Conservation (phyloP, 2,797 vertebrate genomes). For the Kryptopterus vitreolus region DNA sequence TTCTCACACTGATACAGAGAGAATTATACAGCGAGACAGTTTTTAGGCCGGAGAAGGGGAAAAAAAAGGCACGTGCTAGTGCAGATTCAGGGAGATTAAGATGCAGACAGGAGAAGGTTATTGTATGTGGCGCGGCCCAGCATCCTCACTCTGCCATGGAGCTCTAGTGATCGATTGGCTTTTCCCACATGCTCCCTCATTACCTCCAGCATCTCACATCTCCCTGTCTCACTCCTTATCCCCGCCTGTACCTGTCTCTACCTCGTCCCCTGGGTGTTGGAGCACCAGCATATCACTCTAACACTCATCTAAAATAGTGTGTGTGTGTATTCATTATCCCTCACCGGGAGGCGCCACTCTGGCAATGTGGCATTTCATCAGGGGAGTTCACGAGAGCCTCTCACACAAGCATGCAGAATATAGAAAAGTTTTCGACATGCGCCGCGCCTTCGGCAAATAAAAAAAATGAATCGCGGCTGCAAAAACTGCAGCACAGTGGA, state of each 20-base stretch:
- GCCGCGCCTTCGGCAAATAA: slow-evolving; percentile 7
- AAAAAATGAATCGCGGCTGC: background rate
- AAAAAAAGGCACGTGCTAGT: slow-evolving; percentile 37
- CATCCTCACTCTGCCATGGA: slow-evolving; percentile 45
- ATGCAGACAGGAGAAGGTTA: slow-evolving; percentile 52
- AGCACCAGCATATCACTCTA: slow-evolving; percentile 25
- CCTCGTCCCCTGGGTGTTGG: slow-evolving; percentile 25
- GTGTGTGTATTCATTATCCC: slow-evolving; percentile 53
- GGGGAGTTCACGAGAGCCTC: slow-evolving; percentile 25
- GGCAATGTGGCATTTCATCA: slow-evolving; percentile 32
- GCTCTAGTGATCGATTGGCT: slow-evolving; percentile 48
- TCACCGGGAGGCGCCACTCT: slow-evolving; percentile 44
- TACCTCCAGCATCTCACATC: slow-evolving; percentile 40
- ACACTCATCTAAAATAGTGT: slow-evolving; percentile 49
- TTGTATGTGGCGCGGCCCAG: slow-evolving; percentile 41
- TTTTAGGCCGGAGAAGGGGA: slow-evolving; percentile 26
- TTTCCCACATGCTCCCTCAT: slow-evolving; percentile 46
- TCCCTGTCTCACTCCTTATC: slow-evolving; percentile 22
- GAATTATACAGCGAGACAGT: background rate
- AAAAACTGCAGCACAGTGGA: background rate
- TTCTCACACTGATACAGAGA: slow-evolving; percentile 5
- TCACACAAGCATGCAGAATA: slow-evolving; percentile 12
- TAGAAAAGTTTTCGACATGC: slow-evolving; percentile 7
- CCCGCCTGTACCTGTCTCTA: slow-evolving; percentile 14
- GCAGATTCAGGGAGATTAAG: slow-evolving; percentile 51